Evolutionary conservation across 2,888 invertebrate genomes (phyloP).

Genomic region (Protophormia terraenovae): DNA sequence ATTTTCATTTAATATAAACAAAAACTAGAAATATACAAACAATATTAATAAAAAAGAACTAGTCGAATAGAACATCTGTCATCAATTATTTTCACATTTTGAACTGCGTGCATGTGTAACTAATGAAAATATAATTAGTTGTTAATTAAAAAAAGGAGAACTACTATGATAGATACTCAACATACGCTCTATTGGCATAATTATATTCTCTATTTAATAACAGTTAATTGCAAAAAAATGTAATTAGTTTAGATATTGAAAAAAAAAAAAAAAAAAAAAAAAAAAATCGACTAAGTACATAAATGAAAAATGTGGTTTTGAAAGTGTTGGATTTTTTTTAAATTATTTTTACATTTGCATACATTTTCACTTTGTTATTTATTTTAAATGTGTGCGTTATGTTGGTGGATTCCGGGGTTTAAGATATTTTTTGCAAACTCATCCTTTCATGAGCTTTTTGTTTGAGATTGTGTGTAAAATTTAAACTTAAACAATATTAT

Average conservation of each 20-base stretch:
- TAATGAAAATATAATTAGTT: constrained; percentile 55
- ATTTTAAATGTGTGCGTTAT: too few species aligned
- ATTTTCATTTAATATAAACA: background rate
- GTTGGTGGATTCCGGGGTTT: too few species aligned
- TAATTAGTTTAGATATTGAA: background rate
- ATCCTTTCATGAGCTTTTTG: too few species aligned
- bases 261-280: too few species aligned
- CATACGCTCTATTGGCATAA: background rate
- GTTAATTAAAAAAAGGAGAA: constrained; percentile 40
- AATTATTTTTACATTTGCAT: too few species aligned
- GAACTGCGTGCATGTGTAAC: constrained; percentile 21
- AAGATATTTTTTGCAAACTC: too few species aligned
- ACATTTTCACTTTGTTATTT: too few species aligned
- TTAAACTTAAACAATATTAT: too few species aligned
- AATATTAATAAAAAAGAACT: background rate
- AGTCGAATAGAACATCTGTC: constrained; percentile 35
- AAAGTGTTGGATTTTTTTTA: too few species aligned
- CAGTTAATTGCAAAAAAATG: background rate
- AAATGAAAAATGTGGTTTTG: too few species aligned
- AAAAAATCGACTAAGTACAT: too few species aligned
- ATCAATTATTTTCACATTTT: constrained; percentile 53
- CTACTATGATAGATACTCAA: background rate
- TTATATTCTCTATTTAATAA: background rate
- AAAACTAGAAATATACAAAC: background rate
- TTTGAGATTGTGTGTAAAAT: too few species aligned